phyloP scores from a whole-genome alignment of 1,140 invertebrate genomes.

The Temnothorax nylanderi region DNA sequence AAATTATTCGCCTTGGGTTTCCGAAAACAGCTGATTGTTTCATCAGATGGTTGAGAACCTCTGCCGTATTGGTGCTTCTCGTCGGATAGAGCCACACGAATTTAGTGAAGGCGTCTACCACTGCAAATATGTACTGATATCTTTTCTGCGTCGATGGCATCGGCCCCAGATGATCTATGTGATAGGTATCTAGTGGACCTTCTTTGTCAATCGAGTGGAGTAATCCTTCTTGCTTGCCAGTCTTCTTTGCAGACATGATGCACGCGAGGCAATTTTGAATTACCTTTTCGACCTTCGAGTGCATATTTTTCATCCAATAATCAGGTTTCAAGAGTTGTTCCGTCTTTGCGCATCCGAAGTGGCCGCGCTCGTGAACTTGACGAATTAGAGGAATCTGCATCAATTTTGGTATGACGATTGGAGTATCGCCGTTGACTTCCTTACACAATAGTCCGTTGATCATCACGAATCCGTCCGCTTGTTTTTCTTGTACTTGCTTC shows the following conservation, averaged over 20 bases:
- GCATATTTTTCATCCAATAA: conserved; percentile 7
- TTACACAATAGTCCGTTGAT: not conserved
- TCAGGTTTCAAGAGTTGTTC: not conserved
- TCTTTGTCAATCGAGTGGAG: not conserved
- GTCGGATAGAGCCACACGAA: conserved; percentile 15
- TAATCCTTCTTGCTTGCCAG: not conserved
- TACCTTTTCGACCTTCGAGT: not conserved
- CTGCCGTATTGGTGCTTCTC: not conserved
- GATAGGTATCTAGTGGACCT: not conserved
- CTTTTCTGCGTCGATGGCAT: conserved; percentile 1
- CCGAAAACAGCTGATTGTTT: not conserved
- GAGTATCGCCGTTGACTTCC: not conserved
- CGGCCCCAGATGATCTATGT: not conserved
- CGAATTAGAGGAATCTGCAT: not conserved
- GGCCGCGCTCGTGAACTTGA: not conserved
- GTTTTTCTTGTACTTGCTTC: not conserved
- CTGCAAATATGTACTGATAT: not conserved
- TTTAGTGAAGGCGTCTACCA: not conserved
- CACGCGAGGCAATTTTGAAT: not conserved
- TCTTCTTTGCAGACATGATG: not conserved
- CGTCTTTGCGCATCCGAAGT: not conserved
- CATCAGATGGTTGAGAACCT: not conserved
- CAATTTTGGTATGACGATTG: not conserved
- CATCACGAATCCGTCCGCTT: not conserved
- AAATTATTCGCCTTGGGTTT: conserved; percentile 3